Evolutionary conservation across 2,888 invertebrate species (phyloP).

Genomic region (Agonum fuliginosum): DNA sequence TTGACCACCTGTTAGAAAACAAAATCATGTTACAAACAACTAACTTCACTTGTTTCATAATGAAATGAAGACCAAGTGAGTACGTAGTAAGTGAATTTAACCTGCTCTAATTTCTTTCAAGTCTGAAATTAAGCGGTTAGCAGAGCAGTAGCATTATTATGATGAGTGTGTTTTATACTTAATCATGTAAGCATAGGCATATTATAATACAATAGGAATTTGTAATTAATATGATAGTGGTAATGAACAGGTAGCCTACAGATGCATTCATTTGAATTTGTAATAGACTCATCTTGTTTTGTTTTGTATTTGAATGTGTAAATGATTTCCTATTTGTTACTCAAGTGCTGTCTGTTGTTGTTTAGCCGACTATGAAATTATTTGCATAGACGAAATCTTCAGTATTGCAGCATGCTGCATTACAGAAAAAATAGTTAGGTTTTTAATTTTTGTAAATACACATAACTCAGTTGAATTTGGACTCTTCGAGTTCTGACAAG

Average conservation of each 20-base stretch:
- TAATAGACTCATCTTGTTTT: background rate
- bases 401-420: background rate
- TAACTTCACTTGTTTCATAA: no score
- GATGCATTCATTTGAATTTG: background rate
- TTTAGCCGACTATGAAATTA: background rate
- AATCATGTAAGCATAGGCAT: background rate
- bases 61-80: no score
- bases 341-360: background rate
- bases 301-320: background rate
- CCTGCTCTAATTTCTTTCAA: no score
- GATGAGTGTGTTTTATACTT: background rate
- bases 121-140: no score
- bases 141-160: background rate
- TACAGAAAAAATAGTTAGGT: background rate
- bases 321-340: slow-evolving; percentile 2
- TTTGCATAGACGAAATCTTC: background rate
- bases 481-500: no score
- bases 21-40: no score
- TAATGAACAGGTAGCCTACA: background rate
- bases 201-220: background rate
- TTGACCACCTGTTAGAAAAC: no score
- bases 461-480: no score
- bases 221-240: background rate
- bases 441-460: background rate
- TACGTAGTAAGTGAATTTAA: no score